Evolutionary conservation across 2,113 vertebrate species (phyloP).

Genomic region (Picathartes gymnocephalus): DNA sequence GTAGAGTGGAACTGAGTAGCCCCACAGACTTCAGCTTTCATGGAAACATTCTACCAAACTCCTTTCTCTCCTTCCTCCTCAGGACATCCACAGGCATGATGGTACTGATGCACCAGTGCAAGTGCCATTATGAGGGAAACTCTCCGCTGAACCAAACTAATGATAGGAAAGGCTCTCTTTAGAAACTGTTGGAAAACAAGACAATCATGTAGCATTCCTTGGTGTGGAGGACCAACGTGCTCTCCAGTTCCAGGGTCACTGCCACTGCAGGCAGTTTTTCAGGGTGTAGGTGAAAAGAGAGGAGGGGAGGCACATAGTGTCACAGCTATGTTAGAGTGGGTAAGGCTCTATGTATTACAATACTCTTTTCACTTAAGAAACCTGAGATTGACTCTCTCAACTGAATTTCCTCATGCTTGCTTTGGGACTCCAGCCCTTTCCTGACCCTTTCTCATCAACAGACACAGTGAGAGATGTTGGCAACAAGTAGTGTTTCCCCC

Average conservation of each 20-base stretch:
- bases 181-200: background rate
- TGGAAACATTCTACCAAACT: background rate
- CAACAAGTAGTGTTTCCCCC: background rate
- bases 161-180: background rate
- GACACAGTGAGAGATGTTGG: background rate
- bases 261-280: background rate
- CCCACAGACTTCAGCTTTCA: background rate
- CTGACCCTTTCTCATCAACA: background rate
- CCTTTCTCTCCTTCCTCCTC: background rate
- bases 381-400: conserved; percentile 44
- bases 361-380: conserved; percentile 1
- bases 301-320: background rate
- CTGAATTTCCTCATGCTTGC: background rate
- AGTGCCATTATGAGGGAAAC: background rate
- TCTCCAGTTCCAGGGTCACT: background rate
- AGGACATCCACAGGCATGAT: background rate
- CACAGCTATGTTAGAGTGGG: background rate
- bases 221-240: background rate
- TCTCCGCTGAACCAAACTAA: background rate
- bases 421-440: background rate
- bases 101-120: background rate
- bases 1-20: background rate
- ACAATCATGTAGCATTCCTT: background rate
- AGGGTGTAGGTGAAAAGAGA: background rate
- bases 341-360: background rate